Percentiles rank a stretch among this genome's conserved stretches.
Conservation (phyloP, 1,140 invertebrate species). For the Brachionus rubens region DNA sequence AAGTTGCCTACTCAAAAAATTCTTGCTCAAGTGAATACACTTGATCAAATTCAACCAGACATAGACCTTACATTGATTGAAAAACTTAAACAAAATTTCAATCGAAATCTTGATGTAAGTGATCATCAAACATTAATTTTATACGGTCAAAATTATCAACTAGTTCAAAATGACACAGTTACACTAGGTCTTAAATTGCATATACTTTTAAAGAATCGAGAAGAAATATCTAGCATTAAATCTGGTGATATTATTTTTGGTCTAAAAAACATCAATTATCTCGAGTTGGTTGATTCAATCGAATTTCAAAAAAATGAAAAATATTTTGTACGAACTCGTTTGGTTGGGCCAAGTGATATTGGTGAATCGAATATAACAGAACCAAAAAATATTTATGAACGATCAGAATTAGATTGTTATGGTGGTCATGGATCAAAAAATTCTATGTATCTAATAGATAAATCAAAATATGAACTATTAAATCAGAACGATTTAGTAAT, state of each 20-base stretch:
- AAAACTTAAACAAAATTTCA: neutral
- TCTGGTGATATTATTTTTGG: accelerated
- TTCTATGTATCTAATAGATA: neutral
- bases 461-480: neutral
- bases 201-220: neutral
- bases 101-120: neutral
- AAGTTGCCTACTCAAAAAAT: neutral
- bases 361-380: neutral
- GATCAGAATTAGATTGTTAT: neutral
- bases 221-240: neutral
- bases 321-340: neutral
- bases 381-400: neutral
- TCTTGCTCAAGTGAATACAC: neutral
- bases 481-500: neutral
- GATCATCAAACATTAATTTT: neutral
- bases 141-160: neutral
- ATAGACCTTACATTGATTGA: neutral
- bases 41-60: neutral
- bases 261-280: too few relatives aligned
- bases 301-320: neutral
- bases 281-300: neutral
- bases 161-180: neutral
- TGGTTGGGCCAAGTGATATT: neutral
- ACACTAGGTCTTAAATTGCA: neutral
- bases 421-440: neutral